Conservation (phyloP, 2,113 vertebrate genomes). For the Zonotrichia leucophrys region DNA sequence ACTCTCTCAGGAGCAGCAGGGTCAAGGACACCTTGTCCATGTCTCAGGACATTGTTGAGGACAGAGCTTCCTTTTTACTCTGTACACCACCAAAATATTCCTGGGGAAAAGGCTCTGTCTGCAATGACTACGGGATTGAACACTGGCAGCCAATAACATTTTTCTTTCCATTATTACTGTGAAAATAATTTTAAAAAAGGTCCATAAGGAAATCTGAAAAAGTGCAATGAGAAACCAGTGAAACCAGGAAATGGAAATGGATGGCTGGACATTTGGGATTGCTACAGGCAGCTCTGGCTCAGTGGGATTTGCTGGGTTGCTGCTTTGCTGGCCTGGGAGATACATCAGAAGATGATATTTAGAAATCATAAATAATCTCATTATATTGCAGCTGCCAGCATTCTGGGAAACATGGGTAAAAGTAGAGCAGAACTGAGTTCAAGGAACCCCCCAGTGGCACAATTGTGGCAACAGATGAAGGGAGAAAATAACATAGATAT, state of each 20-base stretch:
- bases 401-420: slow-evolving; percentile 31
- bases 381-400: slow-evolving; percentile 6
- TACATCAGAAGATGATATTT: slow-evolving; percentile 29
- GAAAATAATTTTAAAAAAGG: background rate
- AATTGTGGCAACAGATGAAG: slow-evolving; percentile 14
- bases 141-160: background rate
- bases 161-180: background rate
- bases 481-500: background rate
- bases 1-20: background rate
- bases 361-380: slow-evolving; percentile 51
- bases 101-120: background rate
- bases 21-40: background rate
- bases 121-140: background rate
- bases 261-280: background rate
- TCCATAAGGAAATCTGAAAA: background rate
- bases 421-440: slow-evolving; percentile 3
- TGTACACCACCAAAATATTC: background rate
- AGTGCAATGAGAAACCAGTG: background rate
- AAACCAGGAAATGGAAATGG: slow-evolving; percentile 1
- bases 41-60: background rate
- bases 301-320: slow-evolving; percentile 23
- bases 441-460: background rate
- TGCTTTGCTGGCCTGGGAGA: slow-evolving; percentile 25
- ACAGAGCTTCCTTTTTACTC: background rate
- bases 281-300: slow-evolving; percentile 30